Base-by-base conservation (phyloP, 2,888 invertebrate genomes). In the Synergus laeviventris region DNA sequence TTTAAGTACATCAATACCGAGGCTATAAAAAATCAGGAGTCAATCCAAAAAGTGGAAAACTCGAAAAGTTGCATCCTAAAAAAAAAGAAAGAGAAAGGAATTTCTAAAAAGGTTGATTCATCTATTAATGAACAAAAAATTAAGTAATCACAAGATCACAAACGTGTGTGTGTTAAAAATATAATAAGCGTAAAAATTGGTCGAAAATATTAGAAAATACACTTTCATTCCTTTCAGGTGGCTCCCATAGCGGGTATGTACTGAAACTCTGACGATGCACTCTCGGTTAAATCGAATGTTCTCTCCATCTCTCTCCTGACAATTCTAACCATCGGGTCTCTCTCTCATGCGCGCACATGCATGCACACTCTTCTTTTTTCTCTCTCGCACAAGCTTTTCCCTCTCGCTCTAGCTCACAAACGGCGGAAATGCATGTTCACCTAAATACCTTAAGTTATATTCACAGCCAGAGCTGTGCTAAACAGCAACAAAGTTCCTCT, bases 221-320 rank as follows among this genome's bases (percentile, higher is more conserved):
- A 5, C 16, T 49, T 49, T 49, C 45, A 12, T 49, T 49, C 45
- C 45, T 49, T 49, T 12, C 16, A 49, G 82, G 85, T 86, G 84
- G 83, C 86, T 84, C 86, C 84, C 73, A 79, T 81, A 36, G 66
- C 79, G 81, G 76, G 70, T 77, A 79, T 84, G 83, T 79, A 85
- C 85, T 80, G 82, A 81, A 78, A 78, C 83, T 81, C 42, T 11
- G 14, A 16, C 75, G 42, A 61, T 70, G 75, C 75, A 79, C 49
- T 66, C 78, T 75, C 45, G 36, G 14, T 66, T 64, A 75, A 74
- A 49, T 62, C 42, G 31, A 8, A 18, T 54, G 39, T 8, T 70
- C 74, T 62, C 62, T 77, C 70, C 61, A 60, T 45, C 49, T 59
- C 70, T 38, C 49, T 31, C 42, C 42, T 39, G 21, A 11, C 77